Conservation (phyloP, 2,888 invertebrate genomes). For the Synanthedon myopaeformis region DNA sequence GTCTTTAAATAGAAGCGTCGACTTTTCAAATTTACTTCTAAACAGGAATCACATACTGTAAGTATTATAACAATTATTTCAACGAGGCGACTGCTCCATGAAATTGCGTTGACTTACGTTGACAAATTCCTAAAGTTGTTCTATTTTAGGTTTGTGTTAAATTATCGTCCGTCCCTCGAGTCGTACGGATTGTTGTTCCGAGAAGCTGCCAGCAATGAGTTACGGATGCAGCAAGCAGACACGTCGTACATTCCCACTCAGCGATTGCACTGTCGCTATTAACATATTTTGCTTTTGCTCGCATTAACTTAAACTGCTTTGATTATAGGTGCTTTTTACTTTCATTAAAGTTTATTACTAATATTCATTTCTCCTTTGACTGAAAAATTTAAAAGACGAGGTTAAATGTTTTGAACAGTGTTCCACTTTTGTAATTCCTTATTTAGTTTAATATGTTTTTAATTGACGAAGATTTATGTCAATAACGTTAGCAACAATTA, state of each 20-base stretch:
- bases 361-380: background rate
- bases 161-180: slow-evolving; percentile 38
- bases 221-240: slow-evolving; percentile 18
- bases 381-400: too few relatives aligned
- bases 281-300: slow-evolving; percentile 7
- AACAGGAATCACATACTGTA: background rate
- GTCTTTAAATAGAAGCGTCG: background rate
- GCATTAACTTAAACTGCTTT: background rate
- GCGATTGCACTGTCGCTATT: slow-evolving; percentile 22
- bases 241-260: slow-evolving; percentile 26
- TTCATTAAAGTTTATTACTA: background rate
- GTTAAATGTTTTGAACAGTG: too few relatives aligned
- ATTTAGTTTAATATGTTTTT: too few relatives aligned
- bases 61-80: background rate
- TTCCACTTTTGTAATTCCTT: too few relatives aligned
- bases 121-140: slow-evolving; percentile 31
- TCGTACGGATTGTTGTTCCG: slow-evolving; percentile 36
- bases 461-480: too few relatives aligned
- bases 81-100: background rate
- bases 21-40: background rate
- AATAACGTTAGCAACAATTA: too few relatives aligned
- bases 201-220: slow-evolving; percentile 31
- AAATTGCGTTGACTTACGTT: slow-evolving; percentile 4
- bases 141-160: slow-evolving; percentile 38
- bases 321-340: background rate